Evolutionary conservation across 1,140 invertebrate species (phyloP).

Genomic region (Pteromalus puparum): DNA sequence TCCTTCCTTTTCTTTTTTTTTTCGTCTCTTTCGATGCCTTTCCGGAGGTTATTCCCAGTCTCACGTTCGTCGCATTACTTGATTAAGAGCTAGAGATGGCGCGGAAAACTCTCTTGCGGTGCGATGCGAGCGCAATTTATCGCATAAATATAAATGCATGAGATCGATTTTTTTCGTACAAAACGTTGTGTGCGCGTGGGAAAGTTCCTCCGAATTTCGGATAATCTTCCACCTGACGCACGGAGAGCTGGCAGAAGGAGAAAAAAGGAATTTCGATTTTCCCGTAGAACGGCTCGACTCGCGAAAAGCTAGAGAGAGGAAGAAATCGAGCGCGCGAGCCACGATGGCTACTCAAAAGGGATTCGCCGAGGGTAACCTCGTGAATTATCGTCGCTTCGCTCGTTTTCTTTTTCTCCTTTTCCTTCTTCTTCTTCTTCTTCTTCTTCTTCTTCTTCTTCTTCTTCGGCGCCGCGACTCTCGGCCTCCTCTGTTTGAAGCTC

Average conservation of each 20-base stretch:
- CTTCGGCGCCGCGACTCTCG: neutral
- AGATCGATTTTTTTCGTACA: neutral
- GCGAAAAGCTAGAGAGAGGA: neutral
- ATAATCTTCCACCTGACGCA: constrained; percentile 20
- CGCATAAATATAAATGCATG: too few species aligned
- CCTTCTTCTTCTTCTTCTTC: neutral
- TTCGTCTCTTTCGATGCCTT: neutral
- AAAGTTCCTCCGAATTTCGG: neutral
- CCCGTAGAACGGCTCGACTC: constrained; percentile 10
- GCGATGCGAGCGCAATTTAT: neutral
- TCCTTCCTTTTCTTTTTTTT: neutral
- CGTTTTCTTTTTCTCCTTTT: constrained; percentile 13
- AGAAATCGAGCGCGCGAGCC: constrained; percentile 14
- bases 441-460: neutral
- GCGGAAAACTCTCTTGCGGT: too few species aligned
- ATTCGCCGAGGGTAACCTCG: constrained; percentile 12
- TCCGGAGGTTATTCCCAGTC: neutral
- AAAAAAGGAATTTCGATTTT: constrained; percentile 29
- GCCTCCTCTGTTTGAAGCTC: constrained; percentile 5
- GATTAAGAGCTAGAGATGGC: neutral
- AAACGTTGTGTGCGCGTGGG: neutral
- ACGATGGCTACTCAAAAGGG: constrained; percentile 29
- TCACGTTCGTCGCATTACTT: neutral
- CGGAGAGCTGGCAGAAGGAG: neutral
- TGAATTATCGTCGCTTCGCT: constrained; percentile 33